These are phyloP conservation scores for Conopomorpha cramerella DNA, from an alignment of 1,140 invertebrate genomes.

Conservation along the genomic window DNA sequence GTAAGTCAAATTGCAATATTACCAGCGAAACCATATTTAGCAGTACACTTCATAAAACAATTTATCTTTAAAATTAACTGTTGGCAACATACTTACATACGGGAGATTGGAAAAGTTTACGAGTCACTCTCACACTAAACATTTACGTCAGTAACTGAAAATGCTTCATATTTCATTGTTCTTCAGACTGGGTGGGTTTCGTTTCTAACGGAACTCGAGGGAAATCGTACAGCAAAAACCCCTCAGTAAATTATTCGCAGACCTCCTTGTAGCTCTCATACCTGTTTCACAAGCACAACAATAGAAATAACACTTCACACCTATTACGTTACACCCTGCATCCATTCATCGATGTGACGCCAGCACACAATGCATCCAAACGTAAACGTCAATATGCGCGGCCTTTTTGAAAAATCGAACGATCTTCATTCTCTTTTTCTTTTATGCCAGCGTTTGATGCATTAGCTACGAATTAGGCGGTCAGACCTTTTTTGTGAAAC, in stretches of 20 bases:
- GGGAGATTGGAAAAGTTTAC: too few relatives aligned
- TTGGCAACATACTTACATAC: too few relatives aligned
- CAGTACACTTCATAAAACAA: too few relatives aligned
- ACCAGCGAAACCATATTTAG: too few relatives aligned
- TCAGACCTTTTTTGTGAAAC: conserved; percentile 19
- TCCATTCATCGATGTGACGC: conserved; percentile 43
- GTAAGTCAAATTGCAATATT: too few relatives aligned
- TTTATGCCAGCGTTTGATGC: conserved; percentile 34
- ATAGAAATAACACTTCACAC: conserved; percentile 47
- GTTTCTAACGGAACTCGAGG: too few relatives aligned
- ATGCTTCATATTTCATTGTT: too few relatives aligned
- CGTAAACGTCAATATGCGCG: conserved; percentile 49
- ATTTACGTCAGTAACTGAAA: too few relatives aligned
- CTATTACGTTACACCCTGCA: conserved; percentile 43
- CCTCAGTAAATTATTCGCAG: conserved; percentile 21
- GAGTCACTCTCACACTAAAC: too few relatives aligned
- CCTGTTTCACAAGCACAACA: conserved; percentile 34
- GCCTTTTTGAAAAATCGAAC: conserved; percentile 40
- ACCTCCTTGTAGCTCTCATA: conserved; percentile 24
- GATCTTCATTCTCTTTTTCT: conserved; percentile 38
- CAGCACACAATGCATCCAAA: conserved; percentile 35
- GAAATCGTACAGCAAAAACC: too few relatives aligned
- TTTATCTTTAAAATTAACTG: too few relatives aligned
- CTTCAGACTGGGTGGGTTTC: too few relatives aligned
- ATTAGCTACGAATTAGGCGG: conserved; percentile 51